These are phyloP conservation scores for Brachionus plicatilis DNA, from an alignment of 1,140 invertebrate species.

Conservation along the genomic window DNA sequence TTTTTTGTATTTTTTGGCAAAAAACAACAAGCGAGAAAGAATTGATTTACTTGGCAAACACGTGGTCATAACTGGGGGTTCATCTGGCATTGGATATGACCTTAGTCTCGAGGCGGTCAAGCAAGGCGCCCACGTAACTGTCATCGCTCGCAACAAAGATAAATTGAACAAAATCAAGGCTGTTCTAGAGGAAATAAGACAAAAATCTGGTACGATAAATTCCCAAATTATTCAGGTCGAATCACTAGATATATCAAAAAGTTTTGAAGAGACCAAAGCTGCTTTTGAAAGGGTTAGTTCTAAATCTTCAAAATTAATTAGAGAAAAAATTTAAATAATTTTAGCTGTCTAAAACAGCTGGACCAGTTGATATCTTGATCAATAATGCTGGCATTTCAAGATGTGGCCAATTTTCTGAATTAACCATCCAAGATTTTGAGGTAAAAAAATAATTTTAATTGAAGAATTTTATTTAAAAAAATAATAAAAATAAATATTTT, in stretches of 20 bases:
- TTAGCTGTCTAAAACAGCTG: neutral
- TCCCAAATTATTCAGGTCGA: conserved; percentile 18
- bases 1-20: conserved; percentile 11
- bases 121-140: conserved; percentile 28
- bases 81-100: conserved; percentile 28
- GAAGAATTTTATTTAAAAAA: neutral
- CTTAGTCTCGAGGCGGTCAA: neutral
- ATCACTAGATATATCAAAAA: conserved; percentile 38
- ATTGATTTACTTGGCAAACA: conserved; percentile 27
- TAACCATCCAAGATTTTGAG: neutral
- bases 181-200: neutral
- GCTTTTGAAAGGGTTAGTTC: neutral
- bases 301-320: neutral
- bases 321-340: too few relatives aligned
- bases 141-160: conserved; percentile 8
- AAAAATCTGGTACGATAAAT: neutral
- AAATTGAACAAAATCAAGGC: neutral
- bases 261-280: neutral
- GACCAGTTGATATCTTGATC: conserved; percentile 40
- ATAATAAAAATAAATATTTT: neutral
- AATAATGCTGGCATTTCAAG: conserved; percentile 40
- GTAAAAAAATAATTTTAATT: neutral
- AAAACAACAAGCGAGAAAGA: conserved; percentile 10
- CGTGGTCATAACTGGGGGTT: conserved; percentile 40
- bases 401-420: conserved; percentile 13